Evolutionary conservation across 2,797 vertebrate genomes (phyloP), one percentile per base, ranked within the genome.

Genomic region (Alauda arvensis): DNA sequence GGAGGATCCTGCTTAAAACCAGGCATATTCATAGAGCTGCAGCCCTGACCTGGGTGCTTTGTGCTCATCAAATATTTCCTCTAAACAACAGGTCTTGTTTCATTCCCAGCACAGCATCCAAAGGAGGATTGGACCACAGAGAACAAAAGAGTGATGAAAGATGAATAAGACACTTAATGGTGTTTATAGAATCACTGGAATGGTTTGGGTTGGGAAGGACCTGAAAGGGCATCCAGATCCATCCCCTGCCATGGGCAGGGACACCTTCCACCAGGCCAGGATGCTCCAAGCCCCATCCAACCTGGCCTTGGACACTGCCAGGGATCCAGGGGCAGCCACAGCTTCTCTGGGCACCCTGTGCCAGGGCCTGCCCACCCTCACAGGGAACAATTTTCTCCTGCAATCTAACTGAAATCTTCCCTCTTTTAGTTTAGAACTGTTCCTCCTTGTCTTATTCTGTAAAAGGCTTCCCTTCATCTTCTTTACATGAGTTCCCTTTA

Each of bases 241-340:
- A 14, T 21, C 3, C 10, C 3, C 33, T 31, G 20, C 14, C 75
- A 28, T 17, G 26, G 34, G 8, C n/a, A 77, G 43, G 49, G 57
- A 37, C 49, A 43, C 13, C 8, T 85, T 1, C 59, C 51, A 72
- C 14, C 5, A 0, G 0, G 9, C 21, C 25, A 49, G 68, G 37
- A 0, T 12, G 34, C 20, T 72, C 43, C 43, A 21, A 34, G 17
- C 17, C 5, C 42, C 0, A 0, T 48, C 49, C 49, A 63, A 0
- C 17, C 59, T 42, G 34, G 18, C 17, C 31, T 42, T 31, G 59
- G 59, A 0, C 59, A 48, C 6, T 56, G 0, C 4, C 59, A 65
- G 51, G 34, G 59, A 71, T 56, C 49, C 42, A 55, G 37, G 20
- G 26, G 25, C 17, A 65, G 20, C 43, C 68, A 56, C 51, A 56